Conservation (phyloP, 2,113 vertebrate species). For the Chaetops frenatus region DNA sequence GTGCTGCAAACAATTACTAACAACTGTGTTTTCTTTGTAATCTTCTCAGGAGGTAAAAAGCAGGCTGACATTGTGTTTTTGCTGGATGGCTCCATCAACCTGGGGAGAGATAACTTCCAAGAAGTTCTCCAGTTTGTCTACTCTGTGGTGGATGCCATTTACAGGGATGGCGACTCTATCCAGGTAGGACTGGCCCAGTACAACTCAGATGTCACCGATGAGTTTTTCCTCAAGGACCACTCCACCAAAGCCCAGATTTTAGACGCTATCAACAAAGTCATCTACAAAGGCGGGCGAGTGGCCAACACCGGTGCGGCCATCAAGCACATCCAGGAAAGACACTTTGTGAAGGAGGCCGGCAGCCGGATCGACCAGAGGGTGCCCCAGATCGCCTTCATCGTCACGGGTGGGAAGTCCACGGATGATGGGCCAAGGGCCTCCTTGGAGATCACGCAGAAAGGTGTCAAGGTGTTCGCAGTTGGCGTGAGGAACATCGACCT, state of each 20-base stretch:
- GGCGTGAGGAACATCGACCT: conserved; percentile 78
- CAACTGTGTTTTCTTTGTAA: neutral
- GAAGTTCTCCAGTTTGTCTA: conserved; percentile 80
- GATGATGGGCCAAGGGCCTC: conserved; percentile 83
- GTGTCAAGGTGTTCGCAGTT: conserved; percentile 84
- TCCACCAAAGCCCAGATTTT: conserved; percentile 79
- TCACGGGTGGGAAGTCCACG: conserved; percentile 82
- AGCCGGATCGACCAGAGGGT: conserved; percentile 83
- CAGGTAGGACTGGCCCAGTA: conserved; percentile 87
- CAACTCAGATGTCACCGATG: conserved; percentile 85
- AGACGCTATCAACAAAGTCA: conserved; percentile 71
- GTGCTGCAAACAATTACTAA: neutral
- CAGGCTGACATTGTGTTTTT: conserved; percentile 93
- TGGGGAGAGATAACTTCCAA: conserved; percentile 81
- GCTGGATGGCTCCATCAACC: conserved; percentile 92
- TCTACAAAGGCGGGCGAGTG: conserved; percentile 85
- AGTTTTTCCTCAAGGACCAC: conserved; percentile 86
- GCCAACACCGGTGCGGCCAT: conserved; percentile 85
- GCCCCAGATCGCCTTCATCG: conserved; percentile 87
- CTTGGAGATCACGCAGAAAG: conserved; percentile 71
- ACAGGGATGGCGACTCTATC: conserved; percentile 78
- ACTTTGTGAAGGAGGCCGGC: conserved; percentile 85
- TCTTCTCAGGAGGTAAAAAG: conserved; percentile 69
- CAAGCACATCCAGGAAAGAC: conserved; percentile 76
- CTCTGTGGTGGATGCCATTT: conserved; percentile 84